A percentile compares a stretch with the other conserved stretches of the same genome.
phyloP scores from a whole-genome alignment of 2,113 vertebrate species.

The Gymnarchus niloticus region DNA sequence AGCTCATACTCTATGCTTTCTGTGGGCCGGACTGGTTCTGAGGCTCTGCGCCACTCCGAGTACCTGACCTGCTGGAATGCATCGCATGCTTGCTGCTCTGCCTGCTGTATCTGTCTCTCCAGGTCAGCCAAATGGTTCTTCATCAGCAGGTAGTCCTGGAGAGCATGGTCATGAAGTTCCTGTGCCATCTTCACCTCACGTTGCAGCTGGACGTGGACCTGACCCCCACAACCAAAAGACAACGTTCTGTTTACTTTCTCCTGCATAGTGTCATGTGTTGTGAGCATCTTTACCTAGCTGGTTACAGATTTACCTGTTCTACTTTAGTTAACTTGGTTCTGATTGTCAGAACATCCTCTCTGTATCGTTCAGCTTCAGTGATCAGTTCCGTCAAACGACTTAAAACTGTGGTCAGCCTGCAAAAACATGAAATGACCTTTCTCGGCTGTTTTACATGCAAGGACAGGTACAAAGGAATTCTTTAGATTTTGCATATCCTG shows the following conservation, averaged over 20 bases:
- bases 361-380: slow-evolving; percentile 30
- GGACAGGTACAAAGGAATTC: no score
- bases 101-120: slow-evolving; percentile 33
- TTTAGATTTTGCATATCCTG: background rate
- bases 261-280: background rate
- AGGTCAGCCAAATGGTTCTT: slow-evolving; percentile 35
- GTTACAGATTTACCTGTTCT: slow-evolving; percentile 46
- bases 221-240: background rate
- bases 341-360: slow-evolving; percentile 34
- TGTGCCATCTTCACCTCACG: slow-evolving; percentile 25
- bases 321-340: slow-evolving; percentile 33
- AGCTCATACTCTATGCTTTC: no score
- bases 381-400: slow-evolving; percentile 45
- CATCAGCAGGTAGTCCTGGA: slow-evolving; percentile 21
- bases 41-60: background rate
- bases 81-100: slow-evolving; percentile 33
- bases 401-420: slow-evolving; percentile 46
- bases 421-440: slow-evolving; percentile 3
- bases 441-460: background rate
- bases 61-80: slow-evolving; percentile 32
- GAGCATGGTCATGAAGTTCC: slow-evolving; percentile 26
- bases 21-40: background rate
- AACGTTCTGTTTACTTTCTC: background rate
- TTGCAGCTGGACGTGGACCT: slow-evolving; percentile 37
- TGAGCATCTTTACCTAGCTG: background rate